A percentile compares a stretch with the other conserved stretches of the same genome.
Conservation (phyloP, 2,797 vertebrate genomes). For the Cryptoblepharus egeriae region DNA sequence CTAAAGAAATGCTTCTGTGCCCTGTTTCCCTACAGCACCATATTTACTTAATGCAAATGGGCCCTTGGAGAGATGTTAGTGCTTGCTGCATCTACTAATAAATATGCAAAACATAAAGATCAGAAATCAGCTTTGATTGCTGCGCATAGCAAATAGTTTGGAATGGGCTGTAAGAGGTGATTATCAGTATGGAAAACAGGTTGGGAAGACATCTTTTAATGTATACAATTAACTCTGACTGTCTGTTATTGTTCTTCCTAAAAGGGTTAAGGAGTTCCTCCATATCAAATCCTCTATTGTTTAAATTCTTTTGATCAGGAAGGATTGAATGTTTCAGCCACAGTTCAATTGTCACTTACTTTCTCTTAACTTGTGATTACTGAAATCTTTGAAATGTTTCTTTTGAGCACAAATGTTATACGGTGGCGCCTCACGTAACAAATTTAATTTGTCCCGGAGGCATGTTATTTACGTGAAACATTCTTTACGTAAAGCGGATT, state of each 20-base stretch:
- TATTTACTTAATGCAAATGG: constrained; percentile 16
- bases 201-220: neutral
- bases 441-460: too few relatives aligned
- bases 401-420: neutral
- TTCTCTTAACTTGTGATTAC: neutral
- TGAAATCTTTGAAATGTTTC: neutral
- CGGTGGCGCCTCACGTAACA: too few relatives aligned
- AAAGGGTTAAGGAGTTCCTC: neutral
- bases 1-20: neutral
- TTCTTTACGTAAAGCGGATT: too few relatives aligned
- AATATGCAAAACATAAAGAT: constrained; percentile 15
- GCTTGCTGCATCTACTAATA: constrained; percentile 6
- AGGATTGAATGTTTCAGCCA: neutral
- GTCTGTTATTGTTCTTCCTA: neutral
- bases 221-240: neutral
- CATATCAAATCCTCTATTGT: neutral
- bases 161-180: neutral
- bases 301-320: neutral
- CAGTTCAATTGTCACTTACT: neutral
- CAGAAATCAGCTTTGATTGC: constrained; percentile 31
- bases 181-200: constrained; percentile 7
- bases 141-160: neutral
- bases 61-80: constrained; percentile 7
- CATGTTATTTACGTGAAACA: too few relatives aligned
- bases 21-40: neutral